Base-by-base conservation (phyloP, 1,140 invertebrate genomes). In the Euura lappo region DNA sequence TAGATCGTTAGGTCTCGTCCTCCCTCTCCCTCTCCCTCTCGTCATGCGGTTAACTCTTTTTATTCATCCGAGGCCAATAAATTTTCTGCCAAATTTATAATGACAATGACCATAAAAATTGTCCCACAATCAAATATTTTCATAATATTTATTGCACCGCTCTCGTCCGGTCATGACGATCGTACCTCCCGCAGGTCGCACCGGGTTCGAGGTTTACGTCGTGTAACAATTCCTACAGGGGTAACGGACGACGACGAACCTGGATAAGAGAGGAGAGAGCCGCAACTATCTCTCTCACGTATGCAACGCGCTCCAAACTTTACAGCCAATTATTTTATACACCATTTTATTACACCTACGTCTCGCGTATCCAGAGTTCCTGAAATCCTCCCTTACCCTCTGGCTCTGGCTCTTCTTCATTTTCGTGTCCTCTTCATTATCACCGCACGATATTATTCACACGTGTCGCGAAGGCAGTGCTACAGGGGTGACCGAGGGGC, bases 71-170 rank as follows among this genome's bases (percentile, higher is more conserved):
- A 71, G n/a, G 47, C 68, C 83, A 28, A 86, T 87, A 86, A 87
- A 87, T 87, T 85, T 83, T 78, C 76, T 69, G 69, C 75, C 78
- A 88, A 68, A 88, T 88, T 88, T 88, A 88, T 87, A 87, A 86
- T 87, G 84, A 86, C 84, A 85, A 87, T 88, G 86, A 86, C 84
- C 83, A 86, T 88, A 87, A 86, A 88, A 88, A 87, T 87, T 86
- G 86, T 87, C 85, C 81, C 83, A 86, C 83, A 83, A 87, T 88
- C 86, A 88, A 88, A 87, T 87, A 86, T 85, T 60, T 85, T 80
- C 78, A 77, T 79, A 76, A 82, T 83, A 88, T 88, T 87, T 86
- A 88, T 80, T 84, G 79, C 76, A 74, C 65, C 66, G 70, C 13
- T 67, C 51, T 47, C 28, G 28, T 28, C 28, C 28, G 28, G 28